Base-by-base conservation (phyloP, 2,888 invertebrate genomes). In the Polyploca ridens region DNA sequence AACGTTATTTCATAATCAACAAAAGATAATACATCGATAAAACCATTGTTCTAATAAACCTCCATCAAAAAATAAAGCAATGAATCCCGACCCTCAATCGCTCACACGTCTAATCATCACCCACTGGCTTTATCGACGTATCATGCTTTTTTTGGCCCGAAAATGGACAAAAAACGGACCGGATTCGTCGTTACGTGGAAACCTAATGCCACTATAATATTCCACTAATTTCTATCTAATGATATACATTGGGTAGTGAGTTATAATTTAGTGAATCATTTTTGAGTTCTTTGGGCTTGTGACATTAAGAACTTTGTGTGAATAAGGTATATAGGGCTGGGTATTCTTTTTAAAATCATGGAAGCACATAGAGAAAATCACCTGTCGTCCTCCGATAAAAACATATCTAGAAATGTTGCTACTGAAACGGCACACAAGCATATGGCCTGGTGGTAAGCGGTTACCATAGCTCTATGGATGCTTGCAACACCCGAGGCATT, bases 161-260 rank as follows among this genome's bases (percentile, higher is more conserved):
- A 79, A 79, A 76, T 74, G 65, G 35, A 65, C 74, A 73, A 75
- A 78, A 82, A 83, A 77, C 68, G 65, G 62, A 65, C 67, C 67
- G 71, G 62, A 64, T 64, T 67, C 41, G 64, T 72, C 70, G 81
- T 82, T 85, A 85, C 82, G 75, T 74, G 76, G 84, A 84, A 84
- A 80, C 81, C 67, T 87, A 88, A 87, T 86, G 79, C 81, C 76
- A 83, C 77, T 74, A 78, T 87, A 86, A 87, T 88, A 84, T 85
- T 77, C 83, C 73, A 81, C 81, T 86, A 87, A 90, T 89, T 86
- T 83, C 74, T 82, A 80, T 81, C 78, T 90, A 90, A 90, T 90
- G 83, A 86, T 82, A 87, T 74, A 78, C 78, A 74, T 75, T 73
- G 65, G 67, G 60, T 66, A 60, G 49, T 66, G 66, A 62, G 62